phyloP scores from a whole-genome alignment of 2,113 vertebrate species.

The Callospermophilus lateralis region DNA sequence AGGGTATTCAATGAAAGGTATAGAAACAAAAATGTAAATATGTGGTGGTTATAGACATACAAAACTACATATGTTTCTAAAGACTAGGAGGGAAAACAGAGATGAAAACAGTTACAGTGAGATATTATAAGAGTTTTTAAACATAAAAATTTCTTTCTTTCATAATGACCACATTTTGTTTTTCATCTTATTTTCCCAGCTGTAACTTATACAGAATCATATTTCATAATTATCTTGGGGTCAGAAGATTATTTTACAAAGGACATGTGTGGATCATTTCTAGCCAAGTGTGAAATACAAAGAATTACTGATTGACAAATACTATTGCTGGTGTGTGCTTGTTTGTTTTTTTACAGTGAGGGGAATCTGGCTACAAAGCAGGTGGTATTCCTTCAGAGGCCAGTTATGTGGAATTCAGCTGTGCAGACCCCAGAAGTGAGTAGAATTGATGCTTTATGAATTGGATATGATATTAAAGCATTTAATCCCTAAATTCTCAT shows the following conservation, averaged over 20 bases:
- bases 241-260: conserved; percentile 41
- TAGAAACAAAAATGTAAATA: not conserved
- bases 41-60: not conserved
- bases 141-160: not conserved
- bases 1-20: not conserved
- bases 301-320: conserved; percentile 27
- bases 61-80: not conserved
- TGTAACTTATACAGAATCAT: not conserved
- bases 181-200: not conserved
- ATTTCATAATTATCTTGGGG: conserved; percentile 7
- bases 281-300: not conserved
- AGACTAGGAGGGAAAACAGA: not conserved
- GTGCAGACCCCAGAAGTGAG: conserved; percentile 88
- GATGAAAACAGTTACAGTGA: not conserved
- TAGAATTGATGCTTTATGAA: conserved; percentile 35
- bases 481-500: not conserved
- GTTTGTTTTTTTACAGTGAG: conserved; percentile 89
- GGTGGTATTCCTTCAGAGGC: conserved; percentile 97
- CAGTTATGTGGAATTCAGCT: conserved; percentile 87
- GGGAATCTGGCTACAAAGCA: conserved; percentile 98
- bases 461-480: not conserved
- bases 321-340: conserved; percentile 42
- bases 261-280: not conserved
- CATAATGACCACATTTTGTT: not conserved
- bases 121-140: not conserved